Percentiles rank a stretch among this genome's conserved stretches.
phyloP scores from a whole-genome alignment of 2,888 invertebrate genomes.

The Heliconius ismenius region DNA sequence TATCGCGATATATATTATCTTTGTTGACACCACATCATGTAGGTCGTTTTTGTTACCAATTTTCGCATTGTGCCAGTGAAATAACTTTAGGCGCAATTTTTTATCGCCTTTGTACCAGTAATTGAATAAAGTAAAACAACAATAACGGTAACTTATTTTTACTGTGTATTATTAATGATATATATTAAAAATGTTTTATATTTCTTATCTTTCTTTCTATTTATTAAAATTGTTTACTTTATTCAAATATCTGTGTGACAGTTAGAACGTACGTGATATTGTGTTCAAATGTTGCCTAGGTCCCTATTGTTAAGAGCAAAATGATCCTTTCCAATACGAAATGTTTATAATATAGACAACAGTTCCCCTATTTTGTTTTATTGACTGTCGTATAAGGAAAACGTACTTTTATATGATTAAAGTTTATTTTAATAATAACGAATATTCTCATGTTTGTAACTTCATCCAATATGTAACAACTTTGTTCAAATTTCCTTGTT shows the following conservation, averaged over 20 bases:
- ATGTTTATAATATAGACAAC: neutral
- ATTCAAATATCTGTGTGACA: neutral
- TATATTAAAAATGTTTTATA: neutral
- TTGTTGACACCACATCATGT: conserved; percentile 76
- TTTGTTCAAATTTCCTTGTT: conserved; percentile 15
- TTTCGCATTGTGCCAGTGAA: conserved; percentile 68
- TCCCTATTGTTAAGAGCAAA: neutral
- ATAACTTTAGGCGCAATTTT: conserved; percentile 57
- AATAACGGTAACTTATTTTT: conserved; percentile 40
- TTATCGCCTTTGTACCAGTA: conserved; percentile 46
- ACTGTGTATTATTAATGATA: neutral
- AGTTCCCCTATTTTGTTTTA: neutral
- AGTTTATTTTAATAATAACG: neutral
- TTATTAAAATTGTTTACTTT: neutral
- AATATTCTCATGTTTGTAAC: neutral
- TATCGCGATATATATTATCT: conserved; percentile 77
- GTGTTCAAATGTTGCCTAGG: neutral
- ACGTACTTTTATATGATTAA: neutral
- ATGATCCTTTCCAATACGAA: neutral
- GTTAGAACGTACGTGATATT: neutral
- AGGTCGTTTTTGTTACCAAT: conserved; percentile 75
- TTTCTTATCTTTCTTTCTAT: neutral
- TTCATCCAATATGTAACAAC: neutral
- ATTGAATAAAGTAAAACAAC: conserved; percentile 44
- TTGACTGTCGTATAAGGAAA: neutral